Conservation (phyloP, 2,113 vertebrate genomes). For the Varanus salvator region DNA sequence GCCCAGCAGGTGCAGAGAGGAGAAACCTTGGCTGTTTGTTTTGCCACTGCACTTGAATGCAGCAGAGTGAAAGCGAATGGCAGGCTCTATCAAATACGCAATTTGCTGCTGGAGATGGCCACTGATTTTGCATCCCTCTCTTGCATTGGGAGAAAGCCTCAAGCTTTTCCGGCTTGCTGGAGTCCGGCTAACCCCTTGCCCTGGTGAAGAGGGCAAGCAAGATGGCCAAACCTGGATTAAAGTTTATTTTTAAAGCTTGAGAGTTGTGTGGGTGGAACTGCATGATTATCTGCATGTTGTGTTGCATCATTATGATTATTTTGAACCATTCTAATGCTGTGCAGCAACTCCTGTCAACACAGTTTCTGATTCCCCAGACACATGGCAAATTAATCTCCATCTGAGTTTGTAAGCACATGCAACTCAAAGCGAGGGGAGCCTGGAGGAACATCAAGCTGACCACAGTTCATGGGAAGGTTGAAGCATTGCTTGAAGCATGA, state of each 20-base stretch:
- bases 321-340: neutral
- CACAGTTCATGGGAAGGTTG: neutral
- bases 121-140: neutral
- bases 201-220: neutral
- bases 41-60: neutral
- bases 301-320: accelerated
- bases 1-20: neutral
- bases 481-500: neutral
- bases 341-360: neutral
- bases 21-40: neutral
- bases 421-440: conserved; percentile 7
- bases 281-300: neutral
- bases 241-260: neutral
- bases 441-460: neutral
- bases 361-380: conserved; percentile 4
- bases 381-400: neutral
- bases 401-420: neutral
- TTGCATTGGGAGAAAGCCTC: neutral
- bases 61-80: neutral
- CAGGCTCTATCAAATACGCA: neutral
- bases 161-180: neutral
- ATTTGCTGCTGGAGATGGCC: neutral
- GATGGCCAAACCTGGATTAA: neutral
- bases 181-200: neutral
- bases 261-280: neutral